Evolutionary conservation across 2,797 vertebrate genomes (phyloP).

Genomic region (Eupleurogrammus muticus): DNA sequence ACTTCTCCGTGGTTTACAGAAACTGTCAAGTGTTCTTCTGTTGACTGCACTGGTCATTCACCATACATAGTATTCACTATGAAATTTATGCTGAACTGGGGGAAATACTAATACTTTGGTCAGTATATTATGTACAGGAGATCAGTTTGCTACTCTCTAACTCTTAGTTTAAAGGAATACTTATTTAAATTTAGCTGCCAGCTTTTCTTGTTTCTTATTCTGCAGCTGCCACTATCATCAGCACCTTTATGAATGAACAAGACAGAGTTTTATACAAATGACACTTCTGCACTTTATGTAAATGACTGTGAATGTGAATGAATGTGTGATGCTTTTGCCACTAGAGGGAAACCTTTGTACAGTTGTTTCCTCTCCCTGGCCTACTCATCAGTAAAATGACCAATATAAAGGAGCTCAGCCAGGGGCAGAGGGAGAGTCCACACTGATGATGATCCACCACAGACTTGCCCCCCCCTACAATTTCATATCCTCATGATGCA

Average conservation of each 20-base stretch:
- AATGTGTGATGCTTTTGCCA: constrained; percentile 13
- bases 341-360: constrained; percentile 55
- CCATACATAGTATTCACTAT: background rate
- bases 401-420: background rate
- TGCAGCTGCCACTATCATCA: background rate
- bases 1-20: too few relatives aligned
- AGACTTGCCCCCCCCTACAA: too few relatives aligned
- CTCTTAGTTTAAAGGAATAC: background rate
- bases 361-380: background rate
- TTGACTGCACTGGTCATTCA: background rate
- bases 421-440: background rate
- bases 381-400: background rate
- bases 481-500: too few relatives aligned
- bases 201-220: background rate
- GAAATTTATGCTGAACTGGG: background rate
- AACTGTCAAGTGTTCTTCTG: too few relatives aligned
- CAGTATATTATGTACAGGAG: background rate
- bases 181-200: background rate
- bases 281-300: background rate
- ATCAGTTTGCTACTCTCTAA: background rate
- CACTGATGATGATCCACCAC: background rate
- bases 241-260: background rate
- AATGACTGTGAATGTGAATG: background rate
- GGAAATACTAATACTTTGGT: background rate
- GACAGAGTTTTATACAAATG: background rate